Base-by-base conservation (phyloP, 1,140 invertebrate genomes). In the Eufriesea mexicana region DNA sequence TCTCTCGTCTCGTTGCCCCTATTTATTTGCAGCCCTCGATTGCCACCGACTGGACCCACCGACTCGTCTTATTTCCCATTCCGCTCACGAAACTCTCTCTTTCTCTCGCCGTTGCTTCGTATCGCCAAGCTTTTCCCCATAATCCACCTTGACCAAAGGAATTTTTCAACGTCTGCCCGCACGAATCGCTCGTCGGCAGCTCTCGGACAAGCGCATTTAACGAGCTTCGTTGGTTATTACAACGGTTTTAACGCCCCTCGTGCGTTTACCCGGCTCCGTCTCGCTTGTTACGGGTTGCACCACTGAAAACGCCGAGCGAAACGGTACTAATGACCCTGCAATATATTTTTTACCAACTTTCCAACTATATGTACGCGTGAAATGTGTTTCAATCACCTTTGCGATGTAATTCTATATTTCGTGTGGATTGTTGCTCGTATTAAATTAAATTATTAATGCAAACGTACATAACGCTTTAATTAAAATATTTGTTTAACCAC, bases 1-100 rank as follows among this genome's bases (percentile, higher is more conserved):
- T 18, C 35, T 68, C 14, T 66, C 28, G 16, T 64, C 62, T n/a
- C 45, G 55, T 54, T n/a, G 42, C 54, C 51, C 59, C 54, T 77
- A 82, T 82, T 82, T 82, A 82, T 82, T 82, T 42, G 25, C 64
- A 18, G 25, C 49, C 73, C 62, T n/a, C 62, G 64, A 82, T 77
- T 77, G 73, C 47, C 67, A 49, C n/a, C 64, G 28, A 35, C 23
- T 62, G 57, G n/a, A 49, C 45, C 57, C 25, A 35, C 72, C n/a
- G 18, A 8, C 28, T 18, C 73, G 42, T 68, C 73, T 76, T 82
- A 68, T 77, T 76, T 49, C 25, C 23, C 45, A 76, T 68, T 67
- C 72, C 20, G 42, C 16, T 18, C 59, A 75, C 79, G 79, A 9
- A 74, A 47, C 59, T 57, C 55, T n/a, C 45, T 57, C 70, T 66